These are phyloP conservation scores for Trachops cirrhosus DNA, from an alignment of 2,797 vertebrate genomes.

Conservation along the genomic window DNA sequence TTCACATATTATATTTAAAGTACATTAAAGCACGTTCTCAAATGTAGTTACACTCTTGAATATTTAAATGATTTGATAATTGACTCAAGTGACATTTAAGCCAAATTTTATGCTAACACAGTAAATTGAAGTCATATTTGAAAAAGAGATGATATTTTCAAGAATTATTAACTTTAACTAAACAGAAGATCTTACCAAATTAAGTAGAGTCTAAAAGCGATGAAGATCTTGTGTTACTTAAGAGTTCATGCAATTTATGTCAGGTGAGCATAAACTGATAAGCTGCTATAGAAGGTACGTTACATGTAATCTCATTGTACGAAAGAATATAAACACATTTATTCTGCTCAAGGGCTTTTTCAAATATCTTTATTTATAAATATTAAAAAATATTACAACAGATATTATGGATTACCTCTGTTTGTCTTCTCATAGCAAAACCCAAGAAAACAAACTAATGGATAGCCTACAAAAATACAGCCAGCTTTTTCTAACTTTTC, in stretches of 20 bases:
- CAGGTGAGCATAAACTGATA: background rate
- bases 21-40: background rate
- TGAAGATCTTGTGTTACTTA: background rate
- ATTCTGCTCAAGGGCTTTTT: background rate
- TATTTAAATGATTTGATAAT: constrained; percentile 11
- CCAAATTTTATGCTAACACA: background rate
- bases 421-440: background rate
- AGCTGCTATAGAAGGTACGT: background rate
- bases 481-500: background rate
- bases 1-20: background rate
- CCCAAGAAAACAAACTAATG: background rate
- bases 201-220: background rate
- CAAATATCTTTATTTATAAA: background rate
- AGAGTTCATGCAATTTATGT: background rate
- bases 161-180: background rate
- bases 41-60: background rate
- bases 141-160: background rate
- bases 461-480: background rate
- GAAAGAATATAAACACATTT: background rate
- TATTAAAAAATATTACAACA: background rate
- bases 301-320: background rate
- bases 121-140: background rate
- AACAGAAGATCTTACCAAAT: background rate
- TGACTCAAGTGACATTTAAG: background rate
- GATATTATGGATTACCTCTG: background rate